phyloP scores from a whole-genome alignment of 92 coral and sea anemone species.

The Bergia puertoricense region DNA sequence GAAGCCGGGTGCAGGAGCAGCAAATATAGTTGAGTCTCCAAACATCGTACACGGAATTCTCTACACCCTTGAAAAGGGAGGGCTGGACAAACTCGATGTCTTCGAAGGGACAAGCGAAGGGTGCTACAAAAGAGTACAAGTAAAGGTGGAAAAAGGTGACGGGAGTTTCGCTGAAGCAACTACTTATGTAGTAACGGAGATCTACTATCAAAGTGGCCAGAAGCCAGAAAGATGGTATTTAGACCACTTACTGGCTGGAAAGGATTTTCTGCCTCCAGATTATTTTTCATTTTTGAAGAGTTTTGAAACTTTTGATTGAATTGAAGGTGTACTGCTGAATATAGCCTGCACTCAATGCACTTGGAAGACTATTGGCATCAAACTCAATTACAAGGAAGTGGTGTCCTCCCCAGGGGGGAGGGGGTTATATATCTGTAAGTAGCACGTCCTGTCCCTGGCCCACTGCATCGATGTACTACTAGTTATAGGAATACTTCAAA shows the following conservation, averaged over 20 bases:
- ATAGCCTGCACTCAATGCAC: too few relatives aligned
- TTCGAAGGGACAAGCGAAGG: constrained; percentile 74
- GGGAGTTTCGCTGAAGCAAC: constrained; percentile 62
- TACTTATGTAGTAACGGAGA: constrained; percentile 59
- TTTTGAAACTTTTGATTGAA: constrained; percentile 50
- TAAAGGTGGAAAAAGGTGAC: constrained; percentile 51
- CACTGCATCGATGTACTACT: too few relatives aligned
- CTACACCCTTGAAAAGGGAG: constrained; percentile 73
- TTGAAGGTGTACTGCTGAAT: too few relatives aligned
- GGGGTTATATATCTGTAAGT: too few relatives aligned
- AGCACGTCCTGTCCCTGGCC: too few relatives aligned
- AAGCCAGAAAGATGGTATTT: constrained; percentile 65
- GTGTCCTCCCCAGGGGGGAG: too few relatives aligned
- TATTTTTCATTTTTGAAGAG: constrained; percentile 59
- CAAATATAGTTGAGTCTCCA: constrained; percentile 42
- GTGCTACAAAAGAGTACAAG: constrained; percentile 54
- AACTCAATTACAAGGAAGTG: too few relatives aligned
- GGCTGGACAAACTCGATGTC: constrained; percentile 71
- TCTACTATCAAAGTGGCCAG: constrained; percentile 57
- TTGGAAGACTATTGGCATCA: too few relatives aligned
- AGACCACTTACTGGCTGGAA: constrained; percentile 65
- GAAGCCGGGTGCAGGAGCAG: constrained; percentile 64
- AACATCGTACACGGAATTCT: constrained; percentile 75
- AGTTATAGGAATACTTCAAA: too few relatives aligned
- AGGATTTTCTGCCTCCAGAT: constrained; percentile 66